Conservation (phyloP, 1,140 invertebrate genomes). For the Ladona fulva region DNA sequence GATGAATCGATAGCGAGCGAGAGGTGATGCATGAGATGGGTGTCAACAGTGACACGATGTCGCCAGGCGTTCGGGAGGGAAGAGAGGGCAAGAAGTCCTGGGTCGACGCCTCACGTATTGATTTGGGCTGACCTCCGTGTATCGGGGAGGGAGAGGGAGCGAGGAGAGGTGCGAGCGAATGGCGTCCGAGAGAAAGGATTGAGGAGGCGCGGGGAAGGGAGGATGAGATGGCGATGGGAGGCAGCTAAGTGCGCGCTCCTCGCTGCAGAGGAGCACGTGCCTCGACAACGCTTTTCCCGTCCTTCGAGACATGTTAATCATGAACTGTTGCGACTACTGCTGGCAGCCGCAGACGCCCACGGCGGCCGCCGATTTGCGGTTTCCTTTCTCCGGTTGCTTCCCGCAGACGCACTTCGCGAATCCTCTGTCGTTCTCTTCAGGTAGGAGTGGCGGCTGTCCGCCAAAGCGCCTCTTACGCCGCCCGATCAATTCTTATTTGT, state of each 20-base stretch:
- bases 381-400: too few relatives aligned
- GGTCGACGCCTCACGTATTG: constrained; percentile 11
- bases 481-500: too few relatives aligned
- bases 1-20: too few relatives aligned
- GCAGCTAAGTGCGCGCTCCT: constrained; percentile 5
- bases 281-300: not conserved
- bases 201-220: constrained; percentile 25
- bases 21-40: constrained; percentile 20
- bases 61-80: constrained; percentile 22
- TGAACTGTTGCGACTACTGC: not conserved
- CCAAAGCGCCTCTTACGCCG: too few relatives aligned
- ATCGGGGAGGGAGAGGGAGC: not conserved
- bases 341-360: not conserved
- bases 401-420: too few relatives aligned
- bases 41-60: constrained; percentile 24
- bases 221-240: constrained; percentile 24
- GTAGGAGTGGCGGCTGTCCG: too few relatives aligned
- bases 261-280: not conserved
- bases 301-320: not conserved
- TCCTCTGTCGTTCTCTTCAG: too few relatives aligned
- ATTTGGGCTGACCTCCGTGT: not conserved
- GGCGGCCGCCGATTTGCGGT: too few relatives aligned
- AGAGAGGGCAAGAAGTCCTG: constrained; percentile 16
- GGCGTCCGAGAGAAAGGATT: constrained; percentile 10
- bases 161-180: not conserved